phyloP scores from a whole-genome alignment of 2,888 invertebrate genomes.

The Emmelina monodactyla region DNA sequence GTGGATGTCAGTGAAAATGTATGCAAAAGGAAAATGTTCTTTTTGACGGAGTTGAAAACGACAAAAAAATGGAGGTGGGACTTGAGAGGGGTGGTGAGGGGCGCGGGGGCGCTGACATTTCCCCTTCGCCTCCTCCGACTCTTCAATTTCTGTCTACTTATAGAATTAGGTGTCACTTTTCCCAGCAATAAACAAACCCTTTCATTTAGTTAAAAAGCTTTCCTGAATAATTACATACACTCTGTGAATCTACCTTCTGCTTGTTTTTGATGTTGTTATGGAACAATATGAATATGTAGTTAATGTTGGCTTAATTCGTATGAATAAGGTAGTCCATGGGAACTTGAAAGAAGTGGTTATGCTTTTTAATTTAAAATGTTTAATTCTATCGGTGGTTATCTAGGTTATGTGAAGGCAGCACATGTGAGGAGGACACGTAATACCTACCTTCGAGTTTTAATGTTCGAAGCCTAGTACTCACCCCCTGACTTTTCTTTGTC shows the following conservation, averaged over 20 bases:
- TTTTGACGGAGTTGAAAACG: slow-evolving; percentile 62
- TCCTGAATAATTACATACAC: neutral
- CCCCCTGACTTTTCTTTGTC: slow-evolving; percentile 22
- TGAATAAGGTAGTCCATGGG: neutral
- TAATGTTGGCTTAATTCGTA: too few species aligned
- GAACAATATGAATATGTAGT: too few species aligned
- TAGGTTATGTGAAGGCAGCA: slow-evolving; percentile 54
- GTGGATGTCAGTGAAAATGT: slow-evolving; percentile 45
- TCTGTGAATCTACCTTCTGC: neutral
- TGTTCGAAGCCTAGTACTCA: slow-evolving; percentile 51
- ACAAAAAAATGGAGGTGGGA: slow-evolving; percentile 45
- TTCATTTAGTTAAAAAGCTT: neutral
- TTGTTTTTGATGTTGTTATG: neutral
- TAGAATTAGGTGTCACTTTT: slow-evolving; percentile 4
- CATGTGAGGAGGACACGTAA: slow-evolving; percentile 46
- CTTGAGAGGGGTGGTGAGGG: too few species aligned
- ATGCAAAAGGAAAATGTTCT: slow-evolving; percentile 60
- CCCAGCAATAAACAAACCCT: neutral
- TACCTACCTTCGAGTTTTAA: slow-evolving; percentile 61
- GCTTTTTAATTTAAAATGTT: slow-evolving; percentile 20
- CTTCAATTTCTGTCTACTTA: slow-evolving; percentile 47
- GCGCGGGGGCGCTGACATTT: slow-evolving; percentile 18
- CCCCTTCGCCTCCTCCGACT: slow-evolving; percentile 33
- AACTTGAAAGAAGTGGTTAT: slow-evolving; percentile 6
- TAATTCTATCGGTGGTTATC: slow-evolving; percentile 44